Evolutionary conservation across 2,888 invertebrate genomes (phyloP).

Genomic region (Nipponacmea schrenckii): DNA sequence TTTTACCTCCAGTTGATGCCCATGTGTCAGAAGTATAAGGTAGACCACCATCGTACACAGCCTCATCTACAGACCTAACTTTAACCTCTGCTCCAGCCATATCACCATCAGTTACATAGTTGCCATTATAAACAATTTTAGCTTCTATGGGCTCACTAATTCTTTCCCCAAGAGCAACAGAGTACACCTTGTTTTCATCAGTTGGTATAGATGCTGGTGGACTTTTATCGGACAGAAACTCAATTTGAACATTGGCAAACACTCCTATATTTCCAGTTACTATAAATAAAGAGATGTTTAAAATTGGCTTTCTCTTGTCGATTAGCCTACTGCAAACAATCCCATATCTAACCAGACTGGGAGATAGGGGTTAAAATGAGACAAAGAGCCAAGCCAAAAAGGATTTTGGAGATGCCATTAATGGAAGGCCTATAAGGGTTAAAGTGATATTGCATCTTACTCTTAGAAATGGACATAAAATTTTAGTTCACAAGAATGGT

Average conservation of each 20-base stretch:
- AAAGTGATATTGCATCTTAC: no score
- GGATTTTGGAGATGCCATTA: no score
- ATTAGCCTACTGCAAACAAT: no score
- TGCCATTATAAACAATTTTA: background rate
- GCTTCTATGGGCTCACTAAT: constrained; percentile 18
- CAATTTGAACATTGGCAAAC: background rate
- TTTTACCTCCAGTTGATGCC: constrained; percentile 14
- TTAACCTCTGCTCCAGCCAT: background rate
- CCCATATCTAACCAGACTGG: no score
- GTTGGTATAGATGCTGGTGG: constrained; percentile 19
- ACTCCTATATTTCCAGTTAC: no score
- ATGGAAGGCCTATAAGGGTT: no score
- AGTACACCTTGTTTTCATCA: constrained; percentile 16
- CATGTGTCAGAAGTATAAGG: constrained; percentile 13
- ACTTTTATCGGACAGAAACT: background rate
- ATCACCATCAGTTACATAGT: background rate
- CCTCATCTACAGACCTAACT: constrained; percentile 13
- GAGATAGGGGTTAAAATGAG: no score
- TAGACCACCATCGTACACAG: background rate
- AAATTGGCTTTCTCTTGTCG: no score
- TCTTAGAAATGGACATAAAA: no score
- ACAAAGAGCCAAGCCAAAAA: no score
- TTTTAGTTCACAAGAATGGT: no score
- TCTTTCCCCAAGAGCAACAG: constrained; percentile 20
- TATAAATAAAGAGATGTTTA: no score